Evolutionary conservation across 30 jellyfish, hydroid and myxozoan genomes (phyloP), one percentile per base, ranked within the genome.

Genomic region (Haliclystus octoradiatus): DNA sequence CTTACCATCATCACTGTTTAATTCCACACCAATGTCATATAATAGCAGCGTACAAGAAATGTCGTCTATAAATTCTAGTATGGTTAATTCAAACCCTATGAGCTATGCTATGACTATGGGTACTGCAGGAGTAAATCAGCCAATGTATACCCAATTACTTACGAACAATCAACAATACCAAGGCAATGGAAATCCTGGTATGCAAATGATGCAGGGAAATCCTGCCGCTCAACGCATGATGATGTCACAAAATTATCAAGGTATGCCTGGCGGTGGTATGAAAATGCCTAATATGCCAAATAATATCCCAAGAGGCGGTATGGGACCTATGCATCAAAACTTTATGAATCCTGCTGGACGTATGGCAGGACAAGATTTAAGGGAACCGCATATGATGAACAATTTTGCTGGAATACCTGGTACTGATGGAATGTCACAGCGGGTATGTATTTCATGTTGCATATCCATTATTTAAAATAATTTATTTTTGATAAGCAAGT

Each of bases 41-140:
- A 40, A 19, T 19, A 40, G 57, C 19, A 40, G 14, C 57, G 19
- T 40, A 19, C 57, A 40, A 19, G 57, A 40, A 5, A 40, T 40
- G 57, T 40, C 57, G 57, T 5, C 19, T 19, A 19, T 40, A 40
- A 73, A 33, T 32, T 33, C 32, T 29, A 62, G 57, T 66, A 35
- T 47, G 13, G 12, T 7, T 5, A 53, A 53, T 26, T 53, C 68
- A 53, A 53, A 24, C 24, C 26, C 68, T 4, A 60, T 47, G 52
- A 77, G 2, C 28, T 35, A 62, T 23, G 62, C 74, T 22, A 77
- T 77, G 84, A 77, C 62, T 66, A 77, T 77, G 85, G 27, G 78
- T 7, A 61, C 25, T 50, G 26, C 90, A 3, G 88, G 88, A 50
- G 63, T n/a, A 69, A 77, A 66, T n/a, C 68, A 29, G 49, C 68